phyloP scores from a whole-genome alignment of 1,140 invertebrate genomes.

The Rhopalosiphum padi region DNA sequence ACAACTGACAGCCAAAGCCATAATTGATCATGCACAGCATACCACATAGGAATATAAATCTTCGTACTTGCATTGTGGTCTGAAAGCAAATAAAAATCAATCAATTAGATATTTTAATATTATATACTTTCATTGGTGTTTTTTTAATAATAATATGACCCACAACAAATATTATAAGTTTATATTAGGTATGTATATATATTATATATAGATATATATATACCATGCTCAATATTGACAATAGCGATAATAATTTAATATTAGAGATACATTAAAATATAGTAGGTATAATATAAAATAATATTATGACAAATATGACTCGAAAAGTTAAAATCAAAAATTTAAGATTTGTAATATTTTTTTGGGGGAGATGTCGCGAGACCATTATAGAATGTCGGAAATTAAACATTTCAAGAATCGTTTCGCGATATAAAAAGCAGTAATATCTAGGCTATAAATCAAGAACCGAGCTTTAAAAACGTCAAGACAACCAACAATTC shows the following conservation, averaged over 20 bases:
- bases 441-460: not conserved
- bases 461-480: not conserved
- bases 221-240: too few species aligned
- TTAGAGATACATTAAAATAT: too few species aligned
- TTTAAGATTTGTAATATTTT: not conserved
- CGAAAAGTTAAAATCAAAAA: not conserved
- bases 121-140: not conserved
- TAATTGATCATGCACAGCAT: not conserved
- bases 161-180: too few species aligned
- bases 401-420: conserved; percentile 17
- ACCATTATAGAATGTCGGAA: not conserved
- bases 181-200: too few species aligned
- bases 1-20: conserved; percentile 65
- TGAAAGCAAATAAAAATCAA: conserved; percentile 10
- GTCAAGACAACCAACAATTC: conserved; percentile 1
- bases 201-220: too few species aligned
- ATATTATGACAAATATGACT: too few species aligned
- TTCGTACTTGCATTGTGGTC: conserved; percentile 9
- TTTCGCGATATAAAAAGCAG: not conserved
- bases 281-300: too few species aligned
- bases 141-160: not conserved
- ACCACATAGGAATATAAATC: not conserved
- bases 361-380: not conserved
- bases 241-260: too few species aligned
- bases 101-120: not conserved